phyloP scores from a whole-genome alignment of 2,888 invertebrate species.

The Tricholauxania praeusta region DNA sequence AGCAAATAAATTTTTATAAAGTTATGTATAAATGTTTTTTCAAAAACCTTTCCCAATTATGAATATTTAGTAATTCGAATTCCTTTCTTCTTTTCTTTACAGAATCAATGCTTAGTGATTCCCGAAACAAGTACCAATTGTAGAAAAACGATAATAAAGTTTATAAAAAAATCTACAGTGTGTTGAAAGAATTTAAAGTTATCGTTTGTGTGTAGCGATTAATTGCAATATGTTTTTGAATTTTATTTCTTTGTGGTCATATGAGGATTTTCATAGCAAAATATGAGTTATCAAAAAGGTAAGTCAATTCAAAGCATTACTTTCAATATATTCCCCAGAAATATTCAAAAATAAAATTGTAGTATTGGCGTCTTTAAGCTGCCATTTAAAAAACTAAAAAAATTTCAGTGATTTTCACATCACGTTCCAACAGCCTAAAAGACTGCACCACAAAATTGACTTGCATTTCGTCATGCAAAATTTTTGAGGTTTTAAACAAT shows the following conservation, averaged over 20 bases:
- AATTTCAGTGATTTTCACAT: too few relatives aligned
- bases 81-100: conserved; percentile 16
- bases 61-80: background rate
- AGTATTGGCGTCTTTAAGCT: background rate
- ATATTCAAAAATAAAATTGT: background rate
- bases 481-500: conserved; percentile 33
- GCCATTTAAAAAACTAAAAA: too few relatives aligned
- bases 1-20: too few relatives aligned
- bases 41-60: background rate
- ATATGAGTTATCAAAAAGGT: conserved; percentile 67
- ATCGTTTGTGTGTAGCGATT: conserved; percentile 26
- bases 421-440: conserved; percentile 16
- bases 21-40: background rate
- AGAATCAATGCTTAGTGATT: background rate
- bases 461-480: conserved; percentile 17
- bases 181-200: background rate
- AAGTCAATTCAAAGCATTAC: conserved; percentile 47
- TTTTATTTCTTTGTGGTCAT: conserved; percentile 4
- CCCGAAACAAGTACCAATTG: background rate
- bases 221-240: conserved; percentile 29
- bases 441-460: conserved; percentile 14
- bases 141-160: background rate
- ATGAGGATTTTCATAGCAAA: conserved; percentile 42
- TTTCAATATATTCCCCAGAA: background rate
- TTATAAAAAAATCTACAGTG: background rate